Percentiles rank a stretch among this genome's conserved stretches.
phyloP scores from a whole-genome alignment of 2,888 invertebrate genomes.

The Ceramica pisi region DNA sequence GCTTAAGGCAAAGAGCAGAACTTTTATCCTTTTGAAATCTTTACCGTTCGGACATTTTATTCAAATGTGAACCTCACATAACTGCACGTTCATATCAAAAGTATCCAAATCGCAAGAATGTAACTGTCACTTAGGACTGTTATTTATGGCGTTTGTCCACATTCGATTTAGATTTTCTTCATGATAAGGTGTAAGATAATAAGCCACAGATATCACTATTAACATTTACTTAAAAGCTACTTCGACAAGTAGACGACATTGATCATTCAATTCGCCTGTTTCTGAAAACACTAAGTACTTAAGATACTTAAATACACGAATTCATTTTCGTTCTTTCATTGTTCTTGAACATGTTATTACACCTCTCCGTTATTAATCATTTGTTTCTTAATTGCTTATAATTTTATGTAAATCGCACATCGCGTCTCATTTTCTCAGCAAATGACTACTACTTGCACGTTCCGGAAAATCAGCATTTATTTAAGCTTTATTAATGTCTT shows the following conservation, averaged over 20 bases:
- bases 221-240: neutral
- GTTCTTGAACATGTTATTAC: neutral
- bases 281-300: neutral
- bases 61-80: constrained; percentile 40
- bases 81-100: constrained; percentile 52
- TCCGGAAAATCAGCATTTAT: constrained; percentile 60
- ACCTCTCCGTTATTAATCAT: neutral
- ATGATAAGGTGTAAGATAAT: neutral
- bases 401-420: constrained; percentile 45
- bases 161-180: constrained; percentile 21
- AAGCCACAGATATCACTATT: neutral
- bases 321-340: neutral
- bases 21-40: constrained; percentile 20
- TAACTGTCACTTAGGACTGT: constrained; percentile 19
- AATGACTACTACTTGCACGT: constrained; percentile 39
- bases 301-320: neutral
- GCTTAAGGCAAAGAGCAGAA: neutral
- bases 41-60: constrained; percentile 17
- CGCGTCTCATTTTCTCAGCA: constrained; percentile 38
- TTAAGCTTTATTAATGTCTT: constrained; percentile 63
- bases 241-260: neutral
- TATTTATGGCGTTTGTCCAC: constrained; percentile 35
- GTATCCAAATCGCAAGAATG: constrained; percentile 41
- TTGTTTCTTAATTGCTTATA: constrained; percentile 29
- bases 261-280: neutral